Percentiles rank a stretch among this genome's conserved stretches.
Conservation (phyloP, 2,113 vertebrate genomes). For the Eptesicus fuscus region DNA sequence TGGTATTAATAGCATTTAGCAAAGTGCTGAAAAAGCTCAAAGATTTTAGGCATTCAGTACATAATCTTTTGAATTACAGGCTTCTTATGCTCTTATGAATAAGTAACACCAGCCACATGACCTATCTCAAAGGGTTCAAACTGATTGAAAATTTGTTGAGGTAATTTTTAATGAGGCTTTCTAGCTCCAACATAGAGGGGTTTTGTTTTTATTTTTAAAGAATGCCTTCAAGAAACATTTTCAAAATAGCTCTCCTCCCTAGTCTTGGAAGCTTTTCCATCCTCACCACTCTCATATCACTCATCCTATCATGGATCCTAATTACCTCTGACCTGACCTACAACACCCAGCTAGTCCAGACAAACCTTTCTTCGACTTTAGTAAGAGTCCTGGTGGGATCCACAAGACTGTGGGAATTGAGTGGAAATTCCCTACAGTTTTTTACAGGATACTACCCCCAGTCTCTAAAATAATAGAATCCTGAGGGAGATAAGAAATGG, state of each 20-base stretch:
- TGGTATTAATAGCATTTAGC: conserved; percentile 28
- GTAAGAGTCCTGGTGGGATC: not conserved
- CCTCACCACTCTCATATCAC: not conserved
- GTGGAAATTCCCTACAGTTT: not conserved
- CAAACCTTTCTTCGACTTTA: not conserved
- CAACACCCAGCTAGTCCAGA: not conserved
- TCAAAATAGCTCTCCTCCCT: not conserved
- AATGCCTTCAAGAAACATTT: not conserved
- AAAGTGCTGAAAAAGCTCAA: conserved; percentile 39
- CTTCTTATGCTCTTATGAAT: not conserved
- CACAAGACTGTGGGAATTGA: not conserved
- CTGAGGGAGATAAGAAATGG: not conserved
- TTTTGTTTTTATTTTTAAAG: not conserved
- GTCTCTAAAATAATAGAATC: not conserved
- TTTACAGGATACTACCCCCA: not conserved
- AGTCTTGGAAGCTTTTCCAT: not conserved
- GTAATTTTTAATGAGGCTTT: conserved; percentile 17
- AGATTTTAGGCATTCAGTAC: not conserved
- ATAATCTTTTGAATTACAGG: conserved; percentile 17
- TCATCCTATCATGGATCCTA: not conserved
- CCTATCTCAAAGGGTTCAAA: conserved; percentile 4
- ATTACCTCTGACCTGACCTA: not conserved
- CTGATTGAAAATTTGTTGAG: conserved; percentile 12
- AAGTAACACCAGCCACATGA: not conserved
- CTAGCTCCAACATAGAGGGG: not conserved